phyloP scores from a whole-genome alignment of 2,113 vertebrate species.

The Tiliqua scincoides region DNA sequence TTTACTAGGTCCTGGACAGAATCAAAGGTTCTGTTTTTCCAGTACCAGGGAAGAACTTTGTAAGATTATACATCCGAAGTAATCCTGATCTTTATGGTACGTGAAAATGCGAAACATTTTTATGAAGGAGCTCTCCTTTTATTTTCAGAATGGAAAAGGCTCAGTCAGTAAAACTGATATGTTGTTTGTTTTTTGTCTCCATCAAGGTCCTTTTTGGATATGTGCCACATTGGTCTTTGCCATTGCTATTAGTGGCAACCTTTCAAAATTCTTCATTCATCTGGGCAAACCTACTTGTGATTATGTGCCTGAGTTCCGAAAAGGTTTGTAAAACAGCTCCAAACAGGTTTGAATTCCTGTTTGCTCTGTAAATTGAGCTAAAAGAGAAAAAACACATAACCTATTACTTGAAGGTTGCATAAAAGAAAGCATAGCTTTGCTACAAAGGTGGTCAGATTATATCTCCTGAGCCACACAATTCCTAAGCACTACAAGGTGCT shows the following conservation, averaged over 20 bases:
- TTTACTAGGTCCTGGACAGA: constrained; percentile 88
- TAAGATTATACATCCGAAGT: constrained; percentile 88
- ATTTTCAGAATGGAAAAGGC: background rate
- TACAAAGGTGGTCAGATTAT: background rate
- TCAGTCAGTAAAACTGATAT: background rate
- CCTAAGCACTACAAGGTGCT: background rate
- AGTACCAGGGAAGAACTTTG: constrained; percentile 93
- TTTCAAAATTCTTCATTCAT: constrained; percentile 89
- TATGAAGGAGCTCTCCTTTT: background rate
- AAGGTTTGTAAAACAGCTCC: constrained; percentile 82
- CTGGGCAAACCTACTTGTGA: constrained; percentile 80
- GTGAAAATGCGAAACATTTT: constrained; percentile 44
- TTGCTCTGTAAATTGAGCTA: background rate
- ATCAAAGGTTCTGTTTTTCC: constrained; percentile 93
- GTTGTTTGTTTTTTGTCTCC: constrained; percentile 39
- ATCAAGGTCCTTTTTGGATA: constrained; percentile 96
- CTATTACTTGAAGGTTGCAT: background rate
- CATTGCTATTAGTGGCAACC: constrained; percentile 94
- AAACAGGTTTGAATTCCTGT: background rate
- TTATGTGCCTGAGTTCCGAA: constrained; percentile 93
- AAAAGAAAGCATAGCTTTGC: background rate
- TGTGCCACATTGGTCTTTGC: constrained; percentile 96
- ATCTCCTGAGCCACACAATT: background rate
- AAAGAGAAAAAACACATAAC: background rate
- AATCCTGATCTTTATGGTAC: constrained; percentile 96